These are phyloP conservation scores for Rhagium mordax DNA, from an alignment of 2,888 invertebrate species.

Conservation along the genomic window DNA sequence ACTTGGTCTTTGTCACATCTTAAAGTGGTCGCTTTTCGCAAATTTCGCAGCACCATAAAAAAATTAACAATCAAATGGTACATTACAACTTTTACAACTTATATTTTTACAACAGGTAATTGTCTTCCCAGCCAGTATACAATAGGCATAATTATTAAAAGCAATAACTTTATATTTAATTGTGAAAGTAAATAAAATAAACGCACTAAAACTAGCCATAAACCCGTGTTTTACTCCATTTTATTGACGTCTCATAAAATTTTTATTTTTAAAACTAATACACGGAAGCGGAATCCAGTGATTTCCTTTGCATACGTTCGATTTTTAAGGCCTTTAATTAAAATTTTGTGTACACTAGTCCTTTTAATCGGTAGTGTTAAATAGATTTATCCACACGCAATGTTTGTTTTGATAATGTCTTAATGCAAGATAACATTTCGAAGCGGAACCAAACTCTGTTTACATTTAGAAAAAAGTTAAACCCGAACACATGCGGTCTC, in stretches of 20 bases:
- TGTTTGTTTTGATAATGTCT: constrained; percentile 29
- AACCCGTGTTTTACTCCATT: not conserved
- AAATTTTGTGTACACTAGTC: not conserved
- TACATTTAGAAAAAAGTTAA: constrained; percentile 7
- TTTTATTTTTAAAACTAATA: not conserved
- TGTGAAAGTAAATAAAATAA: no score
- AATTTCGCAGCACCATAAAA: no score
- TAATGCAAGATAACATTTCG: constrained; percentile 18
- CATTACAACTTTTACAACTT: no score
- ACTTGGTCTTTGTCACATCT: no score
- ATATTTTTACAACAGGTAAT: no score
- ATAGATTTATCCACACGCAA: constrained; percentile 10
- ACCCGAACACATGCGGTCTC: not conserved
- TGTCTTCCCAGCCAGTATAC: no score
- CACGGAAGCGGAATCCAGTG: not conserved
- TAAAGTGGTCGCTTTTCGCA: no score
- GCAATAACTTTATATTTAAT: no score
- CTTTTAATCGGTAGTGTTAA: constrained; percentile 3
- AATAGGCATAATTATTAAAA: no score
- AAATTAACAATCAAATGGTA: no score
- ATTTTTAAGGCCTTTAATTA: constrained; percentile 1
- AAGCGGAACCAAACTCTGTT: constrained; percentile 22
- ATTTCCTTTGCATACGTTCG: not conserved
- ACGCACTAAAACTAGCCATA: not conserved
- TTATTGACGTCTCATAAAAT: not conserved